Conservation (phyloP, 2,888 invertebrate species). For the Callosobruchus maculatus region DNA sequence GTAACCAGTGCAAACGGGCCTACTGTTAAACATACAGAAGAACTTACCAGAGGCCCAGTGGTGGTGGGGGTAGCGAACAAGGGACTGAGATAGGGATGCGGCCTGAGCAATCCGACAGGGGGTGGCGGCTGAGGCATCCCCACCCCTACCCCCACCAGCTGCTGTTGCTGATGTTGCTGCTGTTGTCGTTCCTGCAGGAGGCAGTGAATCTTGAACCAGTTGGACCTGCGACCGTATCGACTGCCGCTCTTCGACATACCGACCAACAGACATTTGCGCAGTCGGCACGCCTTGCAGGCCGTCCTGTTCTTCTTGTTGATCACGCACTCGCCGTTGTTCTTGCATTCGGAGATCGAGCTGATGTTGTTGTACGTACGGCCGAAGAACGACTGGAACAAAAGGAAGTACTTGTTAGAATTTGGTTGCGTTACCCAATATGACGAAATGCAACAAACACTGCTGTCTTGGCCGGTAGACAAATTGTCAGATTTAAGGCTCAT, state of each 20-base stretch:
- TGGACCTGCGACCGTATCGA: constrained; percentile 85
- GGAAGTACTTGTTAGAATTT: background rate
- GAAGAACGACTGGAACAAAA: constrained; percentile 85
- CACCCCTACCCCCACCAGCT: constrained; percentile 26
- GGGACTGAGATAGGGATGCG: constrained; percentile 39
- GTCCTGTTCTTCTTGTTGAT: constrained; percentile 94
- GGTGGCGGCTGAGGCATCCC: background rate
- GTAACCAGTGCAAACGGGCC: too few relatives aligned
- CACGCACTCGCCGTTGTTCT: constrained; percentile 89
- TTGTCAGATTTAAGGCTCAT: too few relatives aligned
- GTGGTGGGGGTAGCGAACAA: constrained; percentile 34
- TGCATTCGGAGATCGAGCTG: constrained; percentile 87
- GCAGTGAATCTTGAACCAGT: constrained; percentile 96
- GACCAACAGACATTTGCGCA: constrained; percentile 84
- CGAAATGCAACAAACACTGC: background rate
- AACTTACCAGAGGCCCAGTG: constrained; percentile 33
- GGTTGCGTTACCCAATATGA: background rate
- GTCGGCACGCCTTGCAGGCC: constrained; percentile 87
- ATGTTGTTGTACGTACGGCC: constrained; percentile 92
- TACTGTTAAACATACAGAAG: too few relatives aligned
- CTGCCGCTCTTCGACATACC: constrained; percentile 95
- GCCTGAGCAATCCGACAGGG: constrained; percentile 34
- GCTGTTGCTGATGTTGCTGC: constrained; percentile 22
- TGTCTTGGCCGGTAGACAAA: too few relatives aligned
- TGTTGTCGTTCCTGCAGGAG: constrained; percentile 80